Conservation (phyloP, 1,140 invertebrate species). For the Spodoptera litura region DNA sequence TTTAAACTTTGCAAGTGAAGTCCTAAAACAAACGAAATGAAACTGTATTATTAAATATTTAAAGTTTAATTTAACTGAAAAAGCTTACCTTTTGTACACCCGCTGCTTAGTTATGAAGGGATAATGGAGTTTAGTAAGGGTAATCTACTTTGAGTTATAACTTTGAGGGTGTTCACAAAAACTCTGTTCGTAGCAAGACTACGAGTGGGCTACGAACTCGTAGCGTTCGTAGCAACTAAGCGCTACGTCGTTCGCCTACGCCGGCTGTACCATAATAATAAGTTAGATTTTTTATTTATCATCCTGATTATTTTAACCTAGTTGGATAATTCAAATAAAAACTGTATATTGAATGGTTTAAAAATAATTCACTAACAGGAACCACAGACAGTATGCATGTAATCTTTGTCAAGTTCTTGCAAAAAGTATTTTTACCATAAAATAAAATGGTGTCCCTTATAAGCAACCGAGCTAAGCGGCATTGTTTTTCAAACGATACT, state of each 20-base stretch:
- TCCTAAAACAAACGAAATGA: background rate
- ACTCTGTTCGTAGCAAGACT: background rate
- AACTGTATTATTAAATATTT: background rate
- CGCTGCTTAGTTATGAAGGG: conserved; percentile 5
- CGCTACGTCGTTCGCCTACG: background rate
- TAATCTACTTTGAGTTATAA: background rate
- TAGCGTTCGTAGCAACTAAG: background rate
- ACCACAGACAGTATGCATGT: no score
- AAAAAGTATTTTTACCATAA: no score
- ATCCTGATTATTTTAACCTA: background rate
- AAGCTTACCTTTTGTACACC: conserved; percentile 11
- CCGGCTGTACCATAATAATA: background rate
- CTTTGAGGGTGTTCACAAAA: background rate
- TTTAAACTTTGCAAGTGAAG: background rate
- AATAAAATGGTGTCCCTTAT: no score
- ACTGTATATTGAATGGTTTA: no score
- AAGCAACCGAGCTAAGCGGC: no score
- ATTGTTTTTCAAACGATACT: no score
- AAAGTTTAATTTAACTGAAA: background rate
- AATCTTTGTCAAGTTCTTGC: no score
- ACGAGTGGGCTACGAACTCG: conserved; percentile 3
- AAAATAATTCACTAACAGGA: no score
- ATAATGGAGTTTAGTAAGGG: background rate
- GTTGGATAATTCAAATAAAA: no score
- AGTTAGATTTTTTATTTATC: background rate